phyloP scores from a whole-genome alignment of 1,140 invertebrate genomes.

The Pseudomyrmex concolor region DNA sequence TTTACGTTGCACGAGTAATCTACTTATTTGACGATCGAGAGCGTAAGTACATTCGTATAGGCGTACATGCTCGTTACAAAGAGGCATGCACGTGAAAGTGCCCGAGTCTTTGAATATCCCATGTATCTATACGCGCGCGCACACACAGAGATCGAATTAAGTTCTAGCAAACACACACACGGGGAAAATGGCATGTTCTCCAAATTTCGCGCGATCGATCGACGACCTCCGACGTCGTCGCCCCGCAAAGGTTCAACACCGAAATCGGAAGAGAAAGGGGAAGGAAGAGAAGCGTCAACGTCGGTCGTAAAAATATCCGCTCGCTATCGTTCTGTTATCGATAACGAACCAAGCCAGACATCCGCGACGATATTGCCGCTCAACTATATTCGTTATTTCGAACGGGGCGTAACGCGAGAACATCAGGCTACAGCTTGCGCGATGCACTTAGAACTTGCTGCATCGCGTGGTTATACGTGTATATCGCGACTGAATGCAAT shows the following conservation, averaged over 20 bases:
- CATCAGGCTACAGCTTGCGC: background rate
- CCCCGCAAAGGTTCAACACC: background rate
- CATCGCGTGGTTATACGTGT: background rate
- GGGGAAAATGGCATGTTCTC: slow-evolving; percentile 2
- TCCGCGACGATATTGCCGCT: slow-evolving; percentile 41
- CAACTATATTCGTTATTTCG: background rate
- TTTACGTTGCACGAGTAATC: background rate
- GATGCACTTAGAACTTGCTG: slow-evolving; percentile 23
- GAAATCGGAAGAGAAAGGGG: background rate
- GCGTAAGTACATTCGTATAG: background rate
- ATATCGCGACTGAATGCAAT: slow-evolving; percentile 64
- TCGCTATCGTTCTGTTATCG: slow-evolving; percentile 41
- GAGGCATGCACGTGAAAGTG: background rate
- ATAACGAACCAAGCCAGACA: slow-evolving; percentile 35
- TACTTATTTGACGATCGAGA: background rate
- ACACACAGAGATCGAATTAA: background rate
- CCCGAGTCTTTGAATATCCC: slow-evolving; percentile 6
- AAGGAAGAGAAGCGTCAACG: background rate
- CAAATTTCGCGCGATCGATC: slow-evolving; percentile 23
- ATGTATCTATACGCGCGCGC: background rate
- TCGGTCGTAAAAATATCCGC: slow-evolving; percentile 52
- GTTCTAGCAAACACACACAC: background rate
- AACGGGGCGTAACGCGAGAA: background rate
- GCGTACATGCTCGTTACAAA: background rate
- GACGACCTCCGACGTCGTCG: slow-evolving; percentile 1